phyloP scores from a whole-genome alignment of 1,140 invertebrate genomes.

The Neodiprion lecontei region DNA sequence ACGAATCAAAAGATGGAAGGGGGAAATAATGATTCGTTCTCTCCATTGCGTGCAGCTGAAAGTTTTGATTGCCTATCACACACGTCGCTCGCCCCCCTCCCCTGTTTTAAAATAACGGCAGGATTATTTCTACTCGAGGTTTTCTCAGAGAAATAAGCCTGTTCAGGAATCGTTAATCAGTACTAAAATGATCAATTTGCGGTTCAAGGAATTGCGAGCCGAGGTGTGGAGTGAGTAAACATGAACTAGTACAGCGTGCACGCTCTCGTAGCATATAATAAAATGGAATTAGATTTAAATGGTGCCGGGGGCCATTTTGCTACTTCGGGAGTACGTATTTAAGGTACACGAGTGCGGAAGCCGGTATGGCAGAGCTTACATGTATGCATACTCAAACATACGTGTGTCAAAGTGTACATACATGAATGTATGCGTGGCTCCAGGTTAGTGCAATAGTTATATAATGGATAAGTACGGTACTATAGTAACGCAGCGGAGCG shows the following conservation, averaged over 20 bases:
- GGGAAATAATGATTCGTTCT: no score
- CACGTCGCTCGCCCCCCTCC: no score
- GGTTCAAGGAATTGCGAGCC: neutral
- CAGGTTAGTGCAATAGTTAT: constrained; percentile 8
- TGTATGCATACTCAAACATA: neutral
- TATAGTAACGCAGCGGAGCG: neutral
- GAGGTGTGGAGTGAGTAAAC: neutral
- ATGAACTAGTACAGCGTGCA: neutral
- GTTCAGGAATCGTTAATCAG: neutral
- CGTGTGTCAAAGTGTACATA: no score
- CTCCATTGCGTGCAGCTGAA: no score
- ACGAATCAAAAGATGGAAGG: no score
- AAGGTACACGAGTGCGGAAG: neutral
- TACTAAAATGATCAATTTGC: neutral
- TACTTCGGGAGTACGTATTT: neutral
- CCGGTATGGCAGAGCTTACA: neutral
- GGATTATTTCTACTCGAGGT: no score
- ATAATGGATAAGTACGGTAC: neutral
- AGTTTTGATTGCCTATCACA: no score
- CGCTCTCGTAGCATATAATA: neutral
- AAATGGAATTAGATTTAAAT: constrained; percentile 3
- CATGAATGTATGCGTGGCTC: neutral
- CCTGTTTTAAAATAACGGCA: no score
- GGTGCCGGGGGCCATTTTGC: neutral
- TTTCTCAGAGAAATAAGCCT: neutral